Evolutionary conservation across 35 echinoderm and acorn worm species (phyloP).

Genomic region (Amphiura filiformis): DNA sequence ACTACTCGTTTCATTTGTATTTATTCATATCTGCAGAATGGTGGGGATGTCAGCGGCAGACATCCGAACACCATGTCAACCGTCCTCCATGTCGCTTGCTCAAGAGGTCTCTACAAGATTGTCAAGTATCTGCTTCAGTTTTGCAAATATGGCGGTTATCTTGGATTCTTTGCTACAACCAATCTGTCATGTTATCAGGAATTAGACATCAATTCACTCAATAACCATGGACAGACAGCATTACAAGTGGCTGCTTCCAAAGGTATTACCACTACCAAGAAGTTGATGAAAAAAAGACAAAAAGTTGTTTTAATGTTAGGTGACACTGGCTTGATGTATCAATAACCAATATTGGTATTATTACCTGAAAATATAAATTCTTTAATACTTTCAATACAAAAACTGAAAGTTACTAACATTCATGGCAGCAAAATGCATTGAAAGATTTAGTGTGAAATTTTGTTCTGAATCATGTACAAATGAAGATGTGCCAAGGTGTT

Average conservation of each 20-base stretch:
- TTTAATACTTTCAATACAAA: not conserved
- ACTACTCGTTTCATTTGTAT: too few species aligned
- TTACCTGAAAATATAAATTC: not conserved
- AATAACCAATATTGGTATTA: not conserved
- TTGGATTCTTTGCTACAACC: not conserved
- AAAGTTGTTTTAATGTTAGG: not conserved
- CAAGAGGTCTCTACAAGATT: constrained; percentile 73
- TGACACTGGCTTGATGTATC: not conserved
- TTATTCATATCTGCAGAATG: too few species aligned
- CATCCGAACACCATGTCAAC: constrained; percentile 85
- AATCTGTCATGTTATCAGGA: constrained; percentile 8
- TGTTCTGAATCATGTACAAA: too few species aligned
- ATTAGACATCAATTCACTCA: constrained; percentile 81
- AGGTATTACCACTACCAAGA: constrained; percentile 54
- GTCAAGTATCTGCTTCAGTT: constrained; percentile 70
- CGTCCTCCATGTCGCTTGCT: constrained; percentile 84
- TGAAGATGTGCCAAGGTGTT: too few species aligned
- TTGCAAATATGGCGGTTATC: constrained; percentile 23
- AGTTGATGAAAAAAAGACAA: not conserved
- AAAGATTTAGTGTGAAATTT: too few species aligned
- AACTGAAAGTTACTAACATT: not conserved
- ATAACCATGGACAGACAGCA: constrained; percentile 68
- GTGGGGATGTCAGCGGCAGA: constrained; percentile 74
- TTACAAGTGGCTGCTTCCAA: constrained; percentile 88
- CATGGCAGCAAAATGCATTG: too few species aligned